These are phyloP conservation scores for Dallia pectoralis DNA, from an alignment of 2,797 vertebrate genomes.

Conservation along the genomic window DNA sequence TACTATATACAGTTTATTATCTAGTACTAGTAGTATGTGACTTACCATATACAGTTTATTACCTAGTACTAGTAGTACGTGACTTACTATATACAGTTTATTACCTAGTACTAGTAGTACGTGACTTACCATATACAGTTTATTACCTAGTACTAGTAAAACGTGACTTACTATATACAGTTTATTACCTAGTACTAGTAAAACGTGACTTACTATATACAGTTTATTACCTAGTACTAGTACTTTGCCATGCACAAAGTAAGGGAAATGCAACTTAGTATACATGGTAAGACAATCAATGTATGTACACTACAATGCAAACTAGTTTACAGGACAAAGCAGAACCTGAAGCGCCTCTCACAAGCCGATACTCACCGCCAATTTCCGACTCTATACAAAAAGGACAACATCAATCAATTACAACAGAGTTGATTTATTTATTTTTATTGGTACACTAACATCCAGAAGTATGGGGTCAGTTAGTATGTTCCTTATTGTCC, in stretches of 20 bases:
- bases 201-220: constrained; percentile 1
- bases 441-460: too few species aligned
- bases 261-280: constrained; percentile 26
- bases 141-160: too few species aligned
- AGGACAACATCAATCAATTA: constrained; percentile 24
- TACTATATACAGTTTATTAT: constrained; percentile 5
- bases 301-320: not conserved
- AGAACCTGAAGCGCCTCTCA: constrained; percentile 17
- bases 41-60: too few species aligned
- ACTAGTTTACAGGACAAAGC: not conserved
- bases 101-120: constrained; percentile 6
- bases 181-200: not conserved
- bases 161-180: too few species aligned
- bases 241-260: not conserved
- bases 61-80: not conserved
- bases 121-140: too few species aligned
- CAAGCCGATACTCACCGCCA: constrained; percentile 46
- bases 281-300: constrained; percentile 7
- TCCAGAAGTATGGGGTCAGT: too few species aligned
- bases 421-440: constrained; percentile 26
- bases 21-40: too few species aligned
- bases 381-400: constrained; percentile 46
- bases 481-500: too few species aligned
- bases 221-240: too few species aligned
- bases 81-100: not conserved